Base-by-base conservation (phyloP, 2,888 invertebrate genomes). In the Mythimna impura region DNA sequence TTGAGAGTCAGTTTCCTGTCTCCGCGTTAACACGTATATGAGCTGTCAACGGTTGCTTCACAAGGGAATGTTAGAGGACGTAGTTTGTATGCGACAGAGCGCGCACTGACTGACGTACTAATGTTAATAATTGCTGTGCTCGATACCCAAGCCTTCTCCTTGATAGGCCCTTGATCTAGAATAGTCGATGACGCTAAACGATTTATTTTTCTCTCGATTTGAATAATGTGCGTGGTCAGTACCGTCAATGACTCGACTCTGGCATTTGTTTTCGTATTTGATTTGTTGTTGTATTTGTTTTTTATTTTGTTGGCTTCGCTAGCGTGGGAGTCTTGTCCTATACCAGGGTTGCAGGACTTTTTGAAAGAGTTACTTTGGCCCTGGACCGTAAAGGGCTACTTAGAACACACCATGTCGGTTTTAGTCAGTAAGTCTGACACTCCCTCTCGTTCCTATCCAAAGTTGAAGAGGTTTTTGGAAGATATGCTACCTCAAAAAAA, bases 51-150 rank as follows among this genome's bases (percentile, higher is more conserved):
- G 71, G 86, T 91, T 91, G 88, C 89, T 75, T 84, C 89, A 91
- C 88, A 82, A 83, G 89, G 87, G 87, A 85, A 83, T 82, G 65
- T 87, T 87, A 85, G 89, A 91, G 92, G 93, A 91, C 93, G 90
- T 69, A 47, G 73, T 94, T 94, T 88, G 92, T 93, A 94, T 93
- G 92, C 93, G 85, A 73, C 62, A 20, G 76, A 69, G 88, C 85
- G 83, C 75, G 43, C 71, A 61, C 57, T 61, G 54, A 70, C 75
- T 73, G 78, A 77, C 85, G 80, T 78, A 76, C 76, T 74, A 67
- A 81, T 71, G 86, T 83, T 79, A 83, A 82, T 86, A 86, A 86
- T 81, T 80, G 76, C 78, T 83, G 84, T 81, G 76, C 85, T 73
- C 80, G 84, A 87, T 84, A 84, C 71, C 70, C 70, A 76, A 78